Evolutionary conservation across 2,797 vertebrate species (phyloP).

Genomic region (Pagetopsis macropterus): DNA sequence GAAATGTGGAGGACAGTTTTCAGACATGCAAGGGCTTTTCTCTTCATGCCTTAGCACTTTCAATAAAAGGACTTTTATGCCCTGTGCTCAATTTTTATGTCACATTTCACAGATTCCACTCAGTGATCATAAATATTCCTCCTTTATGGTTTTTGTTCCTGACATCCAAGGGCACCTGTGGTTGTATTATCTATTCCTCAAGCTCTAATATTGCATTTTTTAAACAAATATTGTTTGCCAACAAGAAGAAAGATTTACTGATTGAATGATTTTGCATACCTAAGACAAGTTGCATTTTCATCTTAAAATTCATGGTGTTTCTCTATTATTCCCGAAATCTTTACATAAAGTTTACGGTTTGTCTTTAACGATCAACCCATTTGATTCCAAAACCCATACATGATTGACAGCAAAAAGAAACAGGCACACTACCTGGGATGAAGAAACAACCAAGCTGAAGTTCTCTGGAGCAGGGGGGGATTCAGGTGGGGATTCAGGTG

Average conservation of each 20-base stretch:
- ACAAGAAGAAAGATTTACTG: background rate
- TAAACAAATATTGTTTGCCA: slow-evolving; percentile 3
- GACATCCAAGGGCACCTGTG: slow-evolving; percentile 32
- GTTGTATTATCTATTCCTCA: slow-evolving; percentile 1
- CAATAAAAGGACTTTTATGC: slow-evolving; percentile 50
- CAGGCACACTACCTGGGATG: slow-evolving; percentile 80
- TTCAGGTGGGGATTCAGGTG: slow-evolving; percentile 28
- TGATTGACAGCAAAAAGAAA: background rate
- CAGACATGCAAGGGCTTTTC: slow-evolving; percentile 31
- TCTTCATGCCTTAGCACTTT: slow-evolving; percentile 51
- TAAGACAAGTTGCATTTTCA: background rate
- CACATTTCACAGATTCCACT: slow-evolving; percentile 54
- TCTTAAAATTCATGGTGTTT: background rate
- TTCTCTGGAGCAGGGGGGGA: slow-evolving; percentile 72
- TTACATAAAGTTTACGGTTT: background rate
- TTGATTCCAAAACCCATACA: slow-evolving; percentile 5
- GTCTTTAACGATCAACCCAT: background rate
- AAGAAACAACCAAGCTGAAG: slow-evolving; percentile 80
- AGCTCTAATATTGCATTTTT: background rate
- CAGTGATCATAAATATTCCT: slow-evolving; percentile 37
- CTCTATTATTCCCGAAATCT: background rate
- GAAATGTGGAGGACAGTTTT: slow-evolving; percentile 48
- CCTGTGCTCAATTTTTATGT: slow-evolving; percentile 32
- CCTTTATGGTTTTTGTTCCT: slow-evolving; percentile 37
- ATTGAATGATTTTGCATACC: background rate